phyloP scores from a whole-genome alignment of 2,797 vertebrate genomes.

The Onychomys torridus region DNA sequence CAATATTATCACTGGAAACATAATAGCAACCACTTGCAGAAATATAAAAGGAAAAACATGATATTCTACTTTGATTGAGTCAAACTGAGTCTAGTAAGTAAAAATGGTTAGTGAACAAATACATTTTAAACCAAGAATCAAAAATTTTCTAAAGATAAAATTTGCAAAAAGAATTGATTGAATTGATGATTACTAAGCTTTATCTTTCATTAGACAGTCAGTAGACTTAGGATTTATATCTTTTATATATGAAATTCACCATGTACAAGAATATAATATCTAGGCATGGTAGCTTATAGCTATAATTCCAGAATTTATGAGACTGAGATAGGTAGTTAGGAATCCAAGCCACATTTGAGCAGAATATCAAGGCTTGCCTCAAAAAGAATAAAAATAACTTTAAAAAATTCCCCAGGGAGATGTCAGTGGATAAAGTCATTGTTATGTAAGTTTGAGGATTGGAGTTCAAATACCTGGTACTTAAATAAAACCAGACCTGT shows the following conservation, averaged over 20 bases:
- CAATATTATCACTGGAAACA: neutral
- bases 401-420: neutral
- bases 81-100: slow-evolving; percentile 6
- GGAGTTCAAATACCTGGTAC: neutral
- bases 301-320: neutral
- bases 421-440: neutral
- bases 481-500: neutral
- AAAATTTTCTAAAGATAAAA: neutral
- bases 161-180: neutral
- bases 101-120: neutral
- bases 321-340: no score
- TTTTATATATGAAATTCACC: neutral
- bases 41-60: neutral
- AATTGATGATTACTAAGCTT: neutral
- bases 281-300: neutral
- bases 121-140: neutral
- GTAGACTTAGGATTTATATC: neutral
- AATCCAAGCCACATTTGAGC: neutral
- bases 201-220: neutral
- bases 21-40: neutral
- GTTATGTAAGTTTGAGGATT: neutral
- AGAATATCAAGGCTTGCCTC: neutral
- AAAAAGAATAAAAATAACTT: neutral
- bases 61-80: neutral
- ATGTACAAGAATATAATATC: neutral